These are phyloP conservation scores for Oryzias javanicus DNA, from an alignment of 2,113 vertebrate species.

Conservation along the genomic window DNA sequence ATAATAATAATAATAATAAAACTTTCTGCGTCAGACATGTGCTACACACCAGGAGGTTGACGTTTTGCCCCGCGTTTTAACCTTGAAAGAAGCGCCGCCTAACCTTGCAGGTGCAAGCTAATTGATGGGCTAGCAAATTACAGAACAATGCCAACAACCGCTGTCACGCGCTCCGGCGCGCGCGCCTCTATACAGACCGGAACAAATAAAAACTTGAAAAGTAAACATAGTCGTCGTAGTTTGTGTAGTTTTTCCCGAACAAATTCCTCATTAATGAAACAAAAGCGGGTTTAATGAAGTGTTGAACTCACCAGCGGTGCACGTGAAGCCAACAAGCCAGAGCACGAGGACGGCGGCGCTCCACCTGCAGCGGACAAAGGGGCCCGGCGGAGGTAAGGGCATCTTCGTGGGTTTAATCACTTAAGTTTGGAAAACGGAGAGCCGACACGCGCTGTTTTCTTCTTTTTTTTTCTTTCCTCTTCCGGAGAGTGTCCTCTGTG, in stretches of 20 bases:
- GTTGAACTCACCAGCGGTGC: conserved; percentile 76
- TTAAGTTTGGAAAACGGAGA: conserved; percentile 61
- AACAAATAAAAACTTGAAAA: neutral
- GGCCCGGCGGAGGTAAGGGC: conserved; percentile 70
- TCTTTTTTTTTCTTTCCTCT: conserved; percentile 8
- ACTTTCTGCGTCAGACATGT: neutral
- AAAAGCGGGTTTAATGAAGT: neutral
- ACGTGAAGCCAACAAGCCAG: conserved; percentile 71
- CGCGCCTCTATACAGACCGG: conserved; percentile 1
- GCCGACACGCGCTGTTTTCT: conserved; percentile 13
- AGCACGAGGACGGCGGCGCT: conserved; percentile 60
- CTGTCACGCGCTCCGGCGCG: conserved; percentile 17
- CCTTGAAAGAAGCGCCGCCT: conserved; percentile 21
- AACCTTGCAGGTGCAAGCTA: conserved; percentile 55
- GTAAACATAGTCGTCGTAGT: conserved; percentile 1
- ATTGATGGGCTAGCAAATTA: conserved; percentile 45
- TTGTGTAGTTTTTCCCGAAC: too few relatives aligned
- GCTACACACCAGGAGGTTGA: neutral
- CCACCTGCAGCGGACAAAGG: conserved; percentile 76
- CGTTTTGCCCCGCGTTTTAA: conserved; percentile 31
- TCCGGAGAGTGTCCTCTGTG: conserved; percentile 55
- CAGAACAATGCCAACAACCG: conserved; percentile 36
- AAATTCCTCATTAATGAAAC: neutral
- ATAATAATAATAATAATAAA: conserved; percentile 5
- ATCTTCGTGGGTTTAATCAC: conserved; percentile 56